Evolutionary conservation across 2,113 vertebrate species (phyloP).

Genomic region (Ammodytes marinus): DNA sequence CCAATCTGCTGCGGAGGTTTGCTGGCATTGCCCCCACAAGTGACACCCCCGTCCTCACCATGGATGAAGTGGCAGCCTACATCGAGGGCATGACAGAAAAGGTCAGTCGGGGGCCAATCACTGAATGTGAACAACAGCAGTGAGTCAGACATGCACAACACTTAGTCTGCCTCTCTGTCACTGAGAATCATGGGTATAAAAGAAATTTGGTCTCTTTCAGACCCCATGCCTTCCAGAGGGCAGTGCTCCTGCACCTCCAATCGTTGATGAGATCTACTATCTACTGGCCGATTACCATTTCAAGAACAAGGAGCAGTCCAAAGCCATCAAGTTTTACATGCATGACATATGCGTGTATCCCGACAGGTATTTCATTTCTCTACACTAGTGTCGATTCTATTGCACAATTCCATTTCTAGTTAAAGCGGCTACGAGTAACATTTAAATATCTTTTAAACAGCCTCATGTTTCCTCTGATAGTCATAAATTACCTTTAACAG

Average conservation of each 20-base stretch:
- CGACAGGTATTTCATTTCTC: conserved; percentile 86
- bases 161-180: background rate
- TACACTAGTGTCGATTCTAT: background rate
- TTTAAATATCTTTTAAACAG: too few species aligned
- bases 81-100: conserved; percentile 92
- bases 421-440: too few species aligned
- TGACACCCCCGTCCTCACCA: conserved; percentile 88
- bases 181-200: background rate
- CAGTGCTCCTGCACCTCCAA: conserved; percentile 88
- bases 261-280: conserved; percentile 95
- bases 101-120: conserved; percentile 78
- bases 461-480: too few species aligned
- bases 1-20: conserved; percentile 95
- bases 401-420: background rate
- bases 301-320: conserved; percentile 99
- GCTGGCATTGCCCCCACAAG: conserved; percentile 89
- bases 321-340: conserved; percentile 99
- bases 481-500: too few species aligned
- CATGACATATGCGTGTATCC: conserved; percentile 97
- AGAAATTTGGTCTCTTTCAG: conserved; percentile 76
- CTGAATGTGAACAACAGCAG: background rate
- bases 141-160: conserved; percentile 21
- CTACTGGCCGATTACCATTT: conserved; percentile 98
- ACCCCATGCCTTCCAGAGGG: conserved; percentile 91
- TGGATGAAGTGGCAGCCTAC: conserved; percentile 93